Conservation (phyloP, 2,113 vertebrate genomes). For the Centrocercus urophasianus region DNA sequence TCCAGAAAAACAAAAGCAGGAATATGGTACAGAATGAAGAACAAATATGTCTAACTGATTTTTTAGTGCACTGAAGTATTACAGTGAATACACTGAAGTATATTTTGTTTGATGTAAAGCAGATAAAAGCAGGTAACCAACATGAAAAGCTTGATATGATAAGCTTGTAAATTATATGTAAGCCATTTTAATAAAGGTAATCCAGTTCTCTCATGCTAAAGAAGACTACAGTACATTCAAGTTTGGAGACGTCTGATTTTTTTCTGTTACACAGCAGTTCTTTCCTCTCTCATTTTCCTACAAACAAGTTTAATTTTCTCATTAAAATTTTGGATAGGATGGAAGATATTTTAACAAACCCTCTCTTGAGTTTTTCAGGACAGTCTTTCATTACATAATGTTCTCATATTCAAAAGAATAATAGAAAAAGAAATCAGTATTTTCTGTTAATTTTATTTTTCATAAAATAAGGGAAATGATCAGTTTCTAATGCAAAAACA, state of each 20-base stretch:
- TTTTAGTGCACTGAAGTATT: slow-evolving; percentile 42
- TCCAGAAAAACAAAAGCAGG: slow-evolving; percentile 76
- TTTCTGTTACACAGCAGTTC: slow-evolving; percentile 12
- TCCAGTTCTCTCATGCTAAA: slow-evolving; percentile 3
- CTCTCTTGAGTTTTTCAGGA: not conserved
- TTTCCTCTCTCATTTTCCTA: not conserved
- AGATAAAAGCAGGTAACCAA: slow-evolving; percentile 15
- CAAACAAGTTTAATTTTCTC: not conserved
- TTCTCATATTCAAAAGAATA: not conserved
- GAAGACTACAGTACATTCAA: not conserved
- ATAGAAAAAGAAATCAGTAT: not conserved
- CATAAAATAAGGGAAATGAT: not conserved
- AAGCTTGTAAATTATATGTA: not conserved
- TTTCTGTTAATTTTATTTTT: not conserved
- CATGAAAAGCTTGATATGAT: slow-evolving; percentile 24
- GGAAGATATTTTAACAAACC: not conserved
- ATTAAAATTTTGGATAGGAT: slow-evolving; percentile 12
- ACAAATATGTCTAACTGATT: slow-evolving; percentile 54
- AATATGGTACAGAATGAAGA: slow-evolving; percentile 45
- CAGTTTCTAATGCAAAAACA: not conserved
- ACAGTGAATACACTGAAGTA: not conserved
- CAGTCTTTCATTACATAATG: not conserved
- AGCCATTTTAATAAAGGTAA: slow-evolving; percentile 21
- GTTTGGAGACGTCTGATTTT: not conserved
- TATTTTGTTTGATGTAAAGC: not conserved